Percentiles rank a stretch among this genome's conserved stretches.
phyloP scores from a whole-genome alignment of 2,888 invertebrate species.

The Protula sp. region DNA sequence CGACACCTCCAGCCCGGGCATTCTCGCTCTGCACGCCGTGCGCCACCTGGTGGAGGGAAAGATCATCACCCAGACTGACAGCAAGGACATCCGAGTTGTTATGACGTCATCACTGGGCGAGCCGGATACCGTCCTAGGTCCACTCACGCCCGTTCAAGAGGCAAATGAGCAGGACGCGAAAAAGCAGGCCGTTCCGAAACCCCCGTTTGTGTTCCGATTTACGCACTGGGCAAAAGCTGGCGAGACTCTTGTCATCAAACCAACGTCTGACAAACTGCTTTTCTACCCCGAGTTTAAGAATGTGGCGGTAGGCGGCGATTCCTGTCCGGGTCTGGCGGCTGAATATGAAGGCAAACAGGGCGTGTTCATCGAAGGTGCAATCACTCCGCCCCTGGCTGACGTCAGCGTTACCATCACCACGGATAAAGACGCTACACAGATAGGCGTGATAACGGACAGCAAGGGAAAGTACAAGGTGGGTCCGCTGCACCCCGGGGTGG shows the following conservation, averaged over 20 bases:
- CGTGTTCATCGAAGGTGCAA: slow-evolving; percentile 59
- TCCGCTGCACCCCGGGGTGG: slow-evolving; percentile 70
- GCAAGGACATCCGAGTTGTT: slow-evolving; percentile 43
- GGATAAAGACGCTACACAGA: slow-evolving; percentile 31
- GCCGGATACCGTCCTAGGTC: background rate
- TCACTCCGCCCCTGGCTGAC: slow-evolving; percentile 59
- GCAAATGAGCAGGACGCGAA: slow-evolving; percentile 5
- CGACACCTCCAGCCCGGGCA: no score
- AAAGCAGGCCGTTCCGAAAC: slow-evolving; percentile 20
- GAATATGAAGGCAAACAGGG: slow-evolving; percentile 21
- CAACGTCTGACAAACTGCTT: slow-evolving; percentile 67
- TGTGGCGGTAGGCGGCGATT: slow-evolving; percentile 58
- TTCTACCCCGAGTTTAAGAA: slow-evolving; percentile 64
- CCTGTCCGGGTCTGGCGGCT: slow-evolving; percentile 25
- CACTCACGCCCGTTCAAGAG: background rate
- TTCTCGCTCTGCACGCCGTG: slow-evolving; percentile 45
- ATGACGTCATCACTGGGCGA: slow-evolving; percentile 26
- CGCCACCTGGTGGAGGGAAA: slow-evolving; percentile 50
- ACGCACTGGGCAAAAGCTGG: slow-evolving; percentile 54
- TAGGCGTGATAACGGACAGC: slow-evolving; percentile 59
- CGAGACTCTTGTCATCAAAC: slow-evolving; percentile 62
- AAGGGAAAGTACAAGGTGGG: slow-evolving; percentile 76
- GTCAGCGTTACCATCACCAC: slow-evolving; percentile 51
- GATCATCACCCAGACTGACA: slow-evolving; percentile 41
- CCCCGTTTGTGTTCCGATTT: slow-evolving; percentile 45